These are phyloP conservation scores for Lasioglossum lativentre DNA, from an alignment of 2,888 invertebrate species.

Conservation along the genomic window DNA sequence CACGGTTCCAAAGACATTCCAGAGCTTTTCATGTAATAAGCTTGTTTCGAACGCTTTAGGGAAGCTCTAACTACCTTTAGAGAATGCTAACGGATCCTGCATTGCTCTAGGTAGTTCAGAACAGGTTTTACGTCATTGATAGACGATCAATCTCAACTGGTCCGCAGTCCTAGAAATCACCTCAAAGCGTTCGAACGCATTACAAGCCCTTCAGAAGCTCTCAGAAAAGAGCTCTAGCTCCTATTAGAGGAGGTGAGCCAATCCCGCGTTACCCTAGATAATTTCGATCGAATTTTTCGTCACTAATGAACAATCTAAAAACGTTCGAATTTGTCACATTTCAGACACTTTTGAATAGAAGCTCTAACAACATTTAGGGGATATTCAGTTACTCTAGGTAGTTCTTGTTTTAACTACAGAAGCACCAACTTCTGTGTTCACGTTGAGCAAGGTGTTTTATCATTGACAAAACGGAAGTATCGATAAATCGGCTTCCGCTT, in stretches of 20 bases:
- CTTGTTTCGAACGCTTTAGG: not conserved
- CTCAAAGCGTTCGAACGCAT: not conserved
- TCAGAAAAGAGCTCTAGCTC: not conserved
- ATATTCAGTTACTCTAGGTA: not conserved
- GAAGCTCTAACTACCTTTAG: not conserved
- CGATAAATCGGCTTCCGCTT: not conserved
- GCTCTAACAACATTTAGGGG: not conserved
- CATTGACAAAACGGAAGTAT: not conserved
- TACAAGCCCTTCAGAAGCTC: not conserved
- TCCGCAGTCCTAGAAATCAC: not conserved
- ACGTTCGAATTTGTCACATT: not conserved
- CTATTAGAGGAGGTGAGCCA: not conserved
- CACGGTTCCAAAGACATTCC: not conserved
- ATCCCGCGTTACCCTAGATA: constrained; percentile 11
- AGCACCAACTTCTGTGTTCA: not conserved
- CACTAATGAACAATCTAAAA: not conserved
- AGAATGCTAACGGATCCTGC: not conserved
- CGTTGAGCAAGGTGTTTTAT: constrained; percentile 3
- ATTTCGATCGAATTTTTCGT: not conserved
- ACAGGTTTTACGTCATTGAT: not conserved
- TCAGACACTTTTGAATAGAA: not conserved
- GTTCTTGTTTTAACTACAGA: not conserved
- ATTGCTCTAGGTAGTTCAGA: not conserved
- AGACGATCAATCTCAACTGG: not conserved
- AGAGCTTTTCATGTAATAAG: not conserved